Percentiles rank a stretch among this genome's conserved stretches.
These are phyloP conservation scores for Epinephelus malabaricus DNA, from an alignment of 2,797 vertebrate genomes.

Conservation along the genomic window DNA sequence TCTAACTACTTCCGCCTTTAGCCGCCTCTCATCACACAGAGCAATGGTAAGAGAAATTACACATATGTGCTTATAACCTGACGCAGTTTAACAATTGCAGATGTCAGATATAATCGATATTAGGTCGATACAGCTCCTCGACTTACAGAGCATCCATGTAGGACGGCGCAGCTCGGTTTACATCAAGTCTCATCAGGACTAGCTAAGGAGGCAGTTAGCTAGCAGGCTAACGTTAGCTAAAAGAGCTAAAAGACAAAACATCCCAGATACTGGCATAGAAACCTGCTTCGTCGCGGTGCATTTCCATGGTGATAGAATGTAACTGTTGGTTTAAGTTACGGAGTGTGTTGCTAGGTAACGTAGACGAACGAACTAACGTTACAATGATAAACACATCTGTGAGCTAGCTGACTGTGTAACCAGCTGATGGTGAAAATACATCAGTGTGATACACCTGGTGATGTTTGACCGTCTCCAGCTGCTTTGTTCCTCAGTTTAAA, in stretches of 20 bases:
- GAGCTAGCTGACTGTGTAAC: background rate
- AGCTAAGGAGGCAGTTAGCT: constrained; percentile 46
- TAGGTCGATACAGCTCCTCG: rapidly evolving
- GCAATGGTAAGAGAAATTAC: constrained; percentile 83
- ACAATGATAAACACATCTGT: constrained; percentile 4
- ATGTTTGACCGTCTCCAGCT: background rate
- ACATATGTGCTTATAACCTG: background rate
- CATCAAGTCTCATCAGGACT: background rate
- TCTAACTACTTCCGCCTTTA: constrained; percentile 81
- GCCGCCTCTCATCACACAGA: constrained; percentile 61
- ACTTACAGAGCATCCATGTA: rapidly evolving
- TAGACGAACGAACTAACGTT: background rate
- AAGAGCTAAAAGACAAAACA: constrained; percentile 4
- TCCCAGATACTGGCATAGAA: background rate
- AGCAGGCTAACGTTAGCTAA: constrained; percentile 62
- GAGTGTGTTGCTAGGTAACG: background rate
- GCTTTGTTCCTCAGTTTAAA: too few species aligned
- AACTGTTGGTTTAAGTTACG: background rate
- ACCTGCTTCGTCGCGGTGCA: rapidly evolving
- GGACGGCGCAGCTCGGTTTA: background rate
- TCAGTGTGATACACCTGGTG: background rate
- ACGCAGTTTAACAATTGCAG: background rate
- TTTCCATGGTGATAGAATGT: background rate
- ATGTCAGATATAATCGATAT: rapidly evolving
- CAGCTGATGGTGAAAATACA: background rate